Percentiles rank a stretch among this genome's conserved stretches.
These are phyloP conservation scores for Cliona cf. orientalis DNA, from an alignment of 37 sponge, comb jelly and placozoan species.

Conservation along the genomic window DNA sequence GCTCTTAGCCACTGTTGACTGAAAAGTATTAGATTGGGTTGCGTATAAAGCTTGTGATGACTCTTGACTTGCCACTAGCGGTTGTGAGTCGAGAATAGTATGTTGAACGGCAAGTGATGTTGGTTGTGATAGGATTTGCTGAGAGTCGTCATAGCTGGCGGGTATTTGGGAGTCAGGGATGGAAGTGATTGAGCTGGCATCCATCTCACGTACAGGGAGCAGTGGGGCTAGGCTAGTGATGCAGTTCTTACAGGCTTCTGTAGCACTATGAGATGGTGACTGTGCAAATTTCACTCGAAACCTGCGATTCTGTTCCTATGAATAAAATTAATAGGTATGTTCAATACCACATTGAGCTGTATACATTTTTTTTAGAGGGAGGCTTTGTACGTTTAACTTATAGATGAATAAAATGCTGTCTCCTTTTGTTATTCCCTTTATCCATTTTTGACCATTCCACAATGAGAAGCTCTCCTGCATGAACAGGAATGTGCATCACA, in stretches of 20 bases:
- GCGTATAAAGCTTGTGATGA: too few relatives aligned
- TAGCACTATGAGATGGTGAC: neutral
- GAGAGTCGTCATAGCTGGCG: neutral
- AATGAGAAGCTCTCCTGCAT: slow-evolving; percentile 89
- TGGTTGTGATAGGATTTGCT: neutral
- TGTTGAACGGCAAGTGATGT: neutral
- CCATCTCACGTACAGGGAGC: slow-evolving; percentile 61
- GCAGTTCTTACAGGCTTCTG: slow-evolving; percentile 50
- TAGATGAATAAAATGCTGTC: slow-evolving; percentile 87
- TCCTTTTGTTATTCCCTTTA: slow-evolving; percentile 80
- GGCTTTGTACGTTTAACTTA: slow-evolving; percentile 27
- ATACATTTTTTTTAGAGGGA: too few relatives aligned
- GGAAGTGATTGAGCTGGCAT: neutral
- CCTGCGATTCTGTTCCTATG: slow-evolving; percentile 57
- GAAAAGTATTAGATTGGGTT: too few relatives aligned
- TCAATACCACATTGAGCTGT: too few relatives aligned
- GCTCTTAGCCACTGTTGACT: too few relatives aligned
- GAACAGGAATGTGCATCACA: too few relatives aligned
- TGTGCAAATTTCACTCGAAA: slow-evolving; percentile 76
- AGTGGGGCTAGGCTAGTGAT: slow-evolving; percentile 22
- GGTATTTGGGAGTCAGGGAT: neutral
- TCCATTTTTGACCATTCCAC: slow-evolving; percentile 77
- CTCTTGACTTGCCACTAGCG: neutral
- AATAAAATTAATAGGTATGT: neutral
- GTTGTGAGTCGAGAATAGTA: neutral